Percentiles rank a stretch among this genome's conserved stretches.
Conservation (phyloP, 2,888 invertebrate genomes). For the Cyclophora albipunctata region DNA sequence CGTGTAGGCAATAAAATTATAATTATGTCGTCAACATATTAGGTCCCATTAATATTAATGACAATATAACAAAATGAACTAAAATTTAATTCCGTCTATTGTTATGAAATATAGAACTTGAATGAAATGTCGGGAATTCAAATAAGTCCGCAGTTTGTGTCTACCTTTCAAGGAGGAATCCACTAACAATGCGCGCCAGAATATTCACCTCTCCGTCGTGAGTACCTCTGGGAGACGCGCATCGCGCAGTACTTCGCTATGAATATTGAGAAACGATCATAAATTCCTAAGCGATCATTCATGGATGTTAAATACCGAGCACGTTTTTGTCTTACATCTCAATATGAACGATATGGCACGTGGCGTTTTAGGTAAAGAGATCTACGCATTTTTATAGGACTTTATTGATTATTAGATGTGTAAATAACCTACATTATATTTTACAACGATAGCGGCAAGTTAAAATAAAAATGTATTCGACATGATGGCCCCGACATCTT, state of each 20-base stretch:
- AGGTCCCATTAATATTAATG: no score
- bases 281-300: constrained; percentile 46
- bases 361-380: no score
- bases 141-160: constrained; percentile 60
- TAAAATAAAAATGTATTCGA: constrained; percentile 2
- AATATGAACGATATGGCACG: no score
- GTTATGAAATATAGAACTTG: constrained; percentile 47
- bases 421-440: no score
- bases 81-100: constrained; percentile 43
- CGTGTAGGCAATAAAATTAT: no score
- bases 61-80: constrained; percentile 9
- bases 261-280: constrained; percentile 65
- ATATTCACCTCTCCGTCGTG: constrained; percentile 6
- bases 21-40: no score
- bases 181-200: constrained; percentile 47
- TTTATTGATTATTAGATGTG: neutral
- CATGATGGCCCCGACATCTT: constrained; percentile 1
- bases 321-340: constrained; percentile 25
- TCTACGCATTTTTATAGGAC: neutral
- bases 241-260: constrained; percentile 45
- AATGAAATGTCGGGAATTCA: constrained; percentile 55
- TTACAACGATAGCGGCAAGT: neutral
- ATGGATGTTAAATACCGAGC: constrained; percentile 35
- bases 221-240: constrained; percentile 18
- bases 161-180: constrained; percentile 51